Base-by-base conservation (phyloP, 2,797 vertebrate genomes). In the Saxicola maurus region DNA sequence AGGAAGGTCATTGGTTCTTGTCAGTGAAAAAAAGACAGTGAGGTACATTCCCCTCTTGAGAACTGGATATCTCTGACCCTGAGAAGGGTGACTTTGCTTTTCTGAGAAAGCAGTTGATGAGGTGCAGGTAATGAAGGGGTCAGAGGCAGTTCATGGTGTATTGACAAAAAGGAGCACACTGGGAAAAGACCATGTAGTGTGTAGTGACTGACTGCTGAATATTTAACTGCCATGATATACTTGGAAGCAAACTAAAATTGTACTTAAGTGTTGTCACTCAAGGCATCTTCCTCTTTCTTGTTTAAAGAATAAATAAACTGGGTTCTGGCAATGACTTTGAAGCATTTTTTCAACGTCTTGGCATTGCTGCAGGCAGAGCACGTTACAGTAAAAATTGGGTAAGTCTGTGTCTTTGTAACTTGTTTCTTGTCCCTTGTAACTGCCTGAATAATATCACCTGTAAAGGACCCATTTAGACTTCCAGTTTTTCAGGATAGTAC, bases 261-360 rank as follows among this genome's bases (percentile, higher is more conserved):
- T 37, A 33, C 28, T 65, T 35, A 78, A n/a, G 4, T 66, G 23
- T 53, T 90, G 56, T 87, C 62, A 81, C 37, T 94, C 62, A 91
- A 82, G 87, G 30, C 37, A 60, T 86, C 76, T 93, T 81, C 12
- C 69, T 56, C 82, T 89, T 91, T 94, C 51, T 88, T 64, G 17
- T 91, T 92, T 55, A 91, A 91, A 98, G 99, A 96, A 99, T 99
- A 97, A 98, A 96, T 95, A 99, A 99, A 86, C 95, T 99, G 18
- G 99, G 99, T 37, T 99, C 99, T 89, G 99, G 99, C 87, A 99
- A 99, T 94, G 99, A 99, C 94, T 99, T 99, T 91, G 99, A 99
- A 94, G 99, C 98, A 25, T 99, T 98, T 96, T 99, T 99, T 82
- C 99, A 99, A 95, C 98, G 98, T 85, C 97, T 99, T 88, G 99